Evolutionary conservation across 2,797 vertebrate genomes (phyloP), one percentile per base, ranked within the genome.

Genomic region (Percopsis omiscomaycus): DNA sequence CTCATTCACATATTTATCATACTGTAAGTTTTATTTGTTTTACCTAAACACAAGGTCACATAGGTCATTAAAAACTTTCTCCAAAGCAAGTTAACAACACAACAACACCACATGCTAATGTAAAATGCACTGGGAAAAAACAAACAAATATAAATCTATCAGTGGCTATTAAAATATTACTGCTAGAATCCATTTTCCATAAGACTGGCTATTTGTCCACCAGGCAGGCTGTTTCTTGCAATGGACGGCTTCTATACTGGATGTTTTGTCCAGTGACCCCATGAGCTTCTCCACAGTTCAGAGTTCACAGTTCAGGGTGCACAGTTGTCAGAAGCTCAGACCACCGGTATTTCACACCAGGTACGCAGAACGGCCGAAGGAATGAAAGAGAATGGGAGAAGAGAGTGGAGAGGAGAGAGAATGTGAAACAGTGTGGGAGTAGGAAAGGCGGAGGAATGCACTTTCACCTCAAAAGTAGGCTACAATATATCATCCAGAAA

Each of bases 331-430:
- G 81, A 55, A 69, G 76, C 51, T 77, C 65, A 55, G 82, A 74
- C 68, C 53, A 78, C 74, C 81, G 88, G 85, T 74, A 86, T 89
- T 86, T 91, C 82, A 81, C 87, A 86, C 74, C 4, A 2, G 12
- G 57, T 72, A 61, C 54, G 66, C 59, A 78, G 71, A 79, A 51
- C 16, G 68, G 48, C 15, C 64, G 56, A 58, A 57, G 55, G 67
- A 29, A 16, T 13, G 53, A 37, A 45, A 55, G 28, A 54, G 55
- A 46, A 22, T 14, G 30, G 45, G 27, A 0, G 57, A 53, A 15
- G 1, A 4, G 49, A 15, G 56, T 13, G 30, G 22, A 37, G 8
- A 37, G 32, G 32, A 8, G 32, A 37, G 32, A 37, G 8, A 37
- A 37, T 37, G 32, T 37, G 3, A 37, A 37, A 37, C 5, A 37